A percentile compares a stretch with the other conserved stretches of the same genome.
Evolutionary conservation across 1,140 invertebrate species (phyloP).

Genomic region (Wasmannia auropunctata): DNA sequence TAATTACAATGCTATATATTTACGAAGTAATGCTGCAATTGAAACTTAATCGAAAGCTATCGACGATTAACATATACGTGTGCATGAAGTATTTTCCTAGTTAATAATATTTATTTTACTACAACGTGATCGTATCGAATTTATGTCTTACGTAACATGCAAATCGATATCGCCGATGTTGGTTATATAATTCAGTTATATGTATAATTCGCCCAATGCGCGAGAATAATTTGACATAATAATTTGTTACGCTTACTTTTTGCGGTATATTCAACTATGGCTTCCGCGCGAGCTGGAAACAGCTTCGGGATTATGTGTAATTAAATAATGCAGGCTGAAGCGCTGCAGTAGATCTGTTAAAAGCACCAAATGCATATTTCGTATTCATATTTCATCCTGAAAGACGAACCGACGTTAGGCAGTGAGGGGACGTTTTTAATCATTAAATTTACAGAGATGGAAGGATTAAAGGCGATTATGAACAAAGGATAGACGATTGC

Average conservation of each 20-base stretch:
- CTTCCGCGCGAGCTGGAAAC: constrained; percentile 11
- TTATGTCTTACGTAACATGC: not conserved
- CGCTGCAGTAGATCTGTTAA: constrained; percentile 31
- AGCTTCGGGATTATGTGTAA: constrained; percentile 33
- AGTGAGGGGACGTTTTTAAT: constrained; percentile 28
- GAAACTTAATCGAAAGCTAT: not conserved
- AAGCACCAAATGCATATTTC: constrained; percentile 31
- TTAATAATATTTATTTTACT: constrained; percentile 35
- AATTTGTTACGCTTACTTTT: constrained; percentile 30
- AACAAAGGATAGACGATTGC: constrained; percentile 11
- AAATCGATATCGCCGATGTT: no score
- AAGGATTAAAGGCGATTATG: constrained; percentile 44
- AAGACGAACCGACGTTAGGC: not conserved
- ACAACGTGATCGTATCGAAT: not conserved
- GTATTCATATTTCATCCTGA: constrained; percentile 40
- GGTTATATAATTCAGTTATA: no score
- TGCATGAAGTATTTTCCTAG: not conserved
- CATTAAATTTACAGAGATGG: constrained; percentile 33
- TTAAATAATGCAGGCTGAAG: constrained; percentile 34
- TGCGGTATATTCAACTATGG: not conserved
- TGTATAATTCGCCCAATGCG: no score
- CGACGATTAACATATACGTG: not conserved
- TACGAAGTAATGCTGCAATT: not conserved
- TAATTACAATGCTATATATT: constrained; percentile 30
- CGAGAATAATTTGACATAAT: not conserved